phyloP scores from a whole-genome alignment of 2,797 vertebrate genomes.

The Parauchenoglanis ngamensis region DNA sequence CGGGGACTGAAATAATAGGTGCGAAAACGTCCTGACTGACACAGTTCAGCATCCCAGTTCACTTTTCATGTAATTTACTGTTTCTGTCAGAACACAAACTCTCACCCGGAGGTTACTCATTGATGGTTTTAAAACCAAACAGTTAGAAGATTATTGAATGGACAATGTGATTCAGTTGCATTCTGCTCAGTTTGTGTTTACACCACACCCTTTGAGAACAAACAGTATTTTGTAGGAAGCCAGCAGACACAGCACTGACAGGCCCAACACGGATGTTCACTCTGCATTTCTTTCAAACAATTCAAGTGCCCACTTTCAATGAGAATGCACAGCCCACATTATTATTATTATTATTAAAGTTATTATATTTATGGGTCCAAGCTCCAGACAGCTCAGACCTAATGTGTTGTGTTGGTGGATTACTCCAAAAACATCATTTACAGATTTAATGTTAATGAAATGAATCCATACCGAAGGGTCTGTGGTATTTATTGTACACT shows the following conservation, averaged over 20 bases:
- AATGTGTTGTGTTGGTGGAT: not conserved
- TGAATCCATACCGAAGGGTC: not conserved
- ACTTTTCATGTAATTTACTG: not conserved
- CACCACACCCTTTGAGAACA: too few relatives aligned
- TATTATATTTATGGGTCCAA: not conserved
- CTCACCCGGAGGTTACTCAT: not conserved
- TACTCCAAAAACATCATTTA: not conserved
- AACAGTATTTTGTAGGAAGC: too few relatives aligned
- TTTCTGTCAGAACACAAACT: not conserved
- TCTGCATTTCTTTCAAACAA: not conserved
- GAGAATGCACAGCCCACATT: not conserved
- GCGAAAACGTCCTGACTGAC: not conserved
- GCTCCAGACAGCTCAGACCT: not conserved
- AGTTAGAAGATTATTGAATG: not conserved
- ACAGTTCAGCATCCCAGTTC: not conserved
- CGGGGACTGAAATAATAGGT: not conserved
- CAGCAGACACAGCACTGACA: not conserved
- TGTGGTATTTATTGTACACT: not conserved
- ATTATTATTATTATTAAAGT: not conserved
- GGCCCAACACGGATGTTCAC: too few relatives aligned
- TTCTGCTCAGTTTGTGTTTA: too few relatives aligned
- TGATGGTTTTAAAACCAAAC: not conserved
- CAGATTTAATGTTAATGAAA: not conserved
- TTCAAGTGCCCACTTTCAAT: not conserved
- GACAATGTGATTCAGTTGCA: not conserved